phyloP scores from a whole-genome alignment of 2,797 vertebrate species.

The Coregonus suidteri region DNA sequence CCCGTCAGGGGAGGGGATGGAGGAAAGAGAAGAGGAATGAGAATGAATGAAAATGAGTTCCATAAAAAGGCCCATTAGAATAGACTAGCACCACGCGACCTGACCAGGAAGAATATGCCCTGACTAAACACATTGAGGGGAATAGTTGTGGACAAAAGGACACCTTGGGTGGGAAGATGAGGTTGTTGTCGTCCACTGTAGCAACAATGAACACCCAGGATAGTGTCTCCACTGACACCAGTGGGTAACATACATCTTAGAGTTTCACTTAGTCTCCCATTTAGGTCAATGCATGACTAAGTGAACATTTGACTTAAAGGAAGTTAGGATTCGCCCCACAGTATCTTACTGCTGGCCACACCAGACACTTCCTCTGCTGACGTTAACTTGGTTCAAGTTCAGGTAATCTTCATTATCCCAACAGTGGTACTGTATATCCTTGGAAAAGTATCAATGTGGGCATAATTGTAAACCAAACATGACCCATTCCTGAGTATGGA shows the following conservation, averaged over 20 bases:
- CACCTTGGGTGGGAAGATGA: constrained; percentile 84
- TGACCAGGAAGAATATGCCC: neutral
- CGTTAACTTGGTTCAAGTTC: neutral
- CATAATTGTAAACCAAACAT: too few relatives aligned
- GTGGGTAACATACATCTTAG: constrained; percentile 10
- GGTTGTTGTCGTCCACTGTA: constrained; percentile 82
- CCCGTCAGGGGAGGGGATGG: constrained; percentile 70
- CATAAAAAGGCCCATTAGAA: neutral
- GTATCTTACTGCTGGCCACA: neutral
- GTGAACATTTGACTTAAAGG: neutral
- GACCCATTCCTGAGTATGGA: too few relatives aligned
- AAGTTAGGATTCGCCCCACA: neutral
- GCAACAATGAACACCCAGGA: constrained; percentile 89
- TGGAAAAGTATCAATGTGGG: too few relatives aligned
- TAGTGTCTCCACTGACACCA: constrained; percentile 86
- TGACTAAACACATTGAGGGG: neutral
- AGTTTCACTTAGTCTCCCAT: neutral
- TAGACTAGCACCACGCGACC: neutral
- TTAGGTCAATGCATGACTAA: neutral
- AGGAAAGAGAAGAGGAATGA: constrained; percentile 9
- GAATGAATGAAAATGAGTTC: neutral
- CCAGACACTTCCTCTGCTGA: too few relatives aligned
- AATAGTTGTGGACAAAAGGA: neutral
- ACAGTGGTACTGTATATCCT: too few relatives aligned
- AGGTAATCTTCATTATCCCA: neutral